Evolutionary conservation across 1,140 invertebrate genomes (phyloP).

Genomic region (Danaus plexippus): DNA sequence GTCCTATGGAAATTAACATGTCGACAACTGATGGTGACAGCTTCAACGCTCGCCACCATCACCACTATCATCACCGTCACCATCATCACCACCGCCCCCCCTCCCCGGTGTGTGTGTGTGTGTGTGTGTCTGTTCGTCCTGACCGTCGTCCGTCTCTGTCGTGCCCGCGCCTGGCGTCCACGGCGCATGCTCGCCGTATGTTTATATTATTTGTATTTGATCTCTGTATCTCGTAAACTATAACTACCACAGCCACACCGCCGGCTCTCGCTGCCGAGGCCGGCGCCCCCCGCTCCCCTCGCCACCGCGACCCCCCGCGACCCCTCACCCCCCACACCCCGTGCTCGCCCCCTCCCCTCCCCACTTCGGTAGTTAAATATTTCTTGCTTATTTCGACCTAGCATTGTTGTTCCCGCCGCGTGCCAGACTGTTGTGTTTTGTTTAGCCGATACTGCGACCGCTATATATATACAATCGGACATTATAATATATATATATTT

Average conservation of each 20-base stretch:
- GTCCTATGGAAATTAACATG: slow-evolving; percentile 68
- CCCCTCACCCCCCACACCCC: slow-evolving; percentile 30
- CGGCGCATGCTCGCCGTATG: slow-evolving; percentile 67
- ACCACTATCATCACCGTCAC: too few relatives aligned
- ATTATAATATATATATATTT: too few relatives aligned
- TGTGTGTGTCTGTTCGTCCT: too few relatives aligned
- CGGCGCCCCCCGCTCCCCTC: slow-evolving; percentile 51
- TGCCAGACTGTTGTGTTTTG: slow-evolving; percentile 67
- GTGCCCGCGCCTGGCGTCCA: slow-evolving; percentile 47
- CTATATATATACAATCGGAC: too few relatives aligned
- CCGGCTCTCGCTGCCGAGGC: slow-evolving; percentile 65
- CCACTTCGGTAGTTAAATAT: slow-evolving; percentile 72
- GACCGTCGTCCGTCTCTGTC: slow-evolving; percentile 1
- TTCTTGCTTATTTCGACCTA: slow-evolving; percentile 73
- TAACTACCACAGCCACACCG: slow-evolving; percentile 71
- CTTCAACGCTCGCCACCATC: too few relatives aligned
- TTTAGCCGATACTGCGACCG: slow-evolving; percentile 31
- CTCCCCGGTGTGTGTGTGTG: too few relatives aligned
- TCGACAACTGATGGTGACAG: too few relatives aligned
- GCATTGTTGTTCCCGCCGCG: slow-evolving; percentile 72
- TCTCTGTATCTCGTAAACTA: slow-evolving; percentile 74
- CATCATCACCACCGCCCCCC: too few relatives aligned
- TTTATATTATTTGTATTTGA: slow-evolving; percentile 75
- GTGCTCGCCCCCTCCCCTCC: slow-evolving; percentile 61
- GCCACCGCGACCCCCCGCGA: too few relatives aligned